phyloP scores from a whole-genome alignment of 2,888 invertebrate species.

The Dastarcus helophoroides region DNA sequence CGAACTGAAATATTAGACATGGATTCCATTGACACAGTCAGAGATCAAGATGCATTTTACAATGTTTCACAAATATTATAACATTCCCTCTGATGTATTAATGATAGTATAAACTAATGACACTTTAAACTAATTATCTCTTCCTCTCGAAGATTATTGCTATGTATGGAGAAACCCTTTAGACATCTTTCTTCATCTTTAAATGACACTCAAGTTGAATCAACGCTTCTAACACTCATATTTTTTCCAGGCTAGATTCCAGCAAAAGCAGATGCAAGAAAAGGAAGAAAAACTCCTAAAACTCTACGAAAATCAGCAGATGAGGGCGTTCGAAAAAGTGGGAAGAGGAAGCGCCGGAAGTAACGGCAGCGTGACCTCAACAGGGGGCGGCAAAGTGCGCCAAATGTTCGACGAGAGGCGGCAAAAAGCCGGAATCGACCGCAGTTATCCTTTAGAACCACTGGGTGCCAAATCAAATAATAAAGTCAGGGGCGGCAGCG shows the following conservation, averaged over 20 bases:
- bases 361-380: slow-evolving; percentile 22
- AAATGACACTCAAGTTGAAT: neutral
- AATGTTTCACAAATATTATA: too few relatives aligned
- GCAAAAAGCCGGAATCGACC: slow-evolving; percentile 64
- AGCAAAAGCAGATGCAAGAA: slow-evolving; percentile 71
- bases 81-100: too few relatives aligned
- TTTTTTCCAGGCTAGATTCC: slow-evolving; percentile 61
- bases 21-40: too few relatives aligned
- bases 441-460: slow-evolving; percentile 71
- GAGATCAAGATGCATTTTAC: too few relatives aligned
- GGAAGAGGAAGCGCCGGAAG: slow-evolving; percentile 42
- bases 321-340: slow-evolving; percentile 49
- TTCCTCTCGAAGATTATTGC: too few relatives aligned
- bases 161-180: too few relatives aligned
- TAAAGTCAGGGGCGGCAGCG: slow-evolving; percentile 36
- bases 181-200: too few relatives aligned
- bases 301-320: slow-evolving; percentile 57
- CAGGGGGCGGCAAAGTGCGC: slow-evolving; percentile 47
- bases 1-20: too few relatives aligned
- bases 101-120: slow-evolving; percentile 1
- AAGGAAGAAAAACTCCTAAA: slow-evolving; percentile 66
- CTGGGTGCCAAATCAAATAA: slow-evolving; percentile 39
- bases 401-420: slow-evolving; percentile 80
- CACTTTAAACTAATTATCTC: too few relatives aligned
- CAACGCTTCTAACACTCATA: slow-evolving; percentile 4